Percentiles rank a stretch among this genome's conserved stretches.
These are phyloP conservation scores for Diogma glabrata DNA, from an alignment of 2,888 invertebrate genomes.

Conservation along the genomic window DNA sequence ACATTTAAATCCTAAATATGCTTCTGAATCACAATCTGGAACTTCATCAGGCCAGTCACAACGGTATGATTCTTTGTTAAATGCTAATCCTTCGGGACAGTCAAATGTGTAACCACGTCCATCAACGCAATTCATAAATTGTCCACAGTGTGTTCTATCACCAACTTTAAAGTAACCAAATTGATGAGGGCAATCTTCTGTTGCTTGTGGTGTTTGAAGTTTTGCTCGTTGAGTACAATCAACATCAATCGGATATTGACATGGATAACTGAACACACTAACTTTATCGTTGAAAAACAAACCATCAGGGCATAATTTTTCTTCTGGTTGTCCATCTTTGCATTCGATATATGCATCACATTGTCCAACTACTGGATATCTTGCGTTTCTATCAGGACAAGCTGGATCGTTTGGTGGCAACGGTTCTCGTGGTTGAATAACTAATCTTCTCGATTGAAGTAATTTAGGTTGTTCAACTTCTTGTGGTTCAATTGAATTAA, in stretches of 20 bases:
- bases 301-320: slow-evolving; percentile 73
- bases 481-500: too few species aligned
- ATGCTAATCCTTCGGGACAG: slow-evolving; percentile 77
- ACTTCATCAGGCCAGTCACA: slow-evolving; percentile 87
- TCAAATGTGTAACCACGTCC: slow-evolving; percentile 62
- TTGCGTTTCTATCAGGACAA: slow-evolving; percentile 58
- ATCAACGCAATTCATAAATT: slow-evolving; percentile 70
- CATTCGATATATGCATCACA: slow-evolving; percentile 68
- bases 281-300: slow-evolving; percentile 62
- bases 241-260: slow-evolving; percentile 75
- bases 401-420: neutral
- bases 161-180: slow-evolving; percentile 70
- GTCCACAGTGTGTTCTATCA: slow-evolving; percentile 54
- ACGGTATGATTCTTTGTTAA: slow-evolving; percentile 55
- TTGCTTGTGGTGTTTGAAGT: slow-evolving; percentile 45
- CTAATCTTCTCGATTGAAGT: too few species aligned
- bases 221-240: slow-evolving; percentile 58
- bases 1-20: slow-evolving; percentile 64
- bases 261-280: slow-evolving; percentile 57
- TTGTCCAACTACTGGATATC: slow-evolving; percentile 53
- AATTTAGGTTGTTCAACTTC: too few species aligned
- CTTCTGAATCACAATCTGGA: slow-evolving; percentile 66
- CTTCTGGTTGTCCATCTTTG: slow-evolving; percentile 56
- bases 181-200: slow-evolving; percentile 70
- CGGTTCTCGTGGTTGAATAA: neutral